Percentiles rank a stretch among this genome's conserved stretches.
Conservation (phyloP, 2,113 vertebrate genomes). For the Thamnophis sirtalis region DNA sequence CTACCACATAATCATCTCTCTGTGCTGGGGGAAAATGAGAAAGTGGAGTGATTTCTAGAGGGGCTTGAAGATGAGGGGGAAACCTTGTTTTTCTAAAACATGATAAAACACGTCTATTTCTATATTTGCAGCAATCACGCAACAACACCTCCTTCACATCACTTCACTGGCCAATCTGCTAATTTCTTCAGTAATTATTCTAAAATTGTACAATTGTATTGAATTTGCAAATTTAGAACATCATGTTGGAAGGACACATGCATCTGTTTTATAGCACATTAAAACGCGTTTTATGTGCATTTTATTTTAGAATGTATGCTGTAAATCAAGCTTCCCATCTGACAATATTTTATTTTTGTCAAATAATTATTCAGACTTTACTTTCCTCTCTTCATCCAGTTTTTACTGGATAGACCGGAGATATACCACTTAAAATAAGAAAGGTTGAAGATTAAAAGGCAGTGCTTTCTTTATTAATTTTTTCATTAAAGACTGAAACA, state of each 20-base stretch:
- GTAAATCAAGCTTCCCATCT: slow-evolving; percentile 9
- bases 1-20: background rate
- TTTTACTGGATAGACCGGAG: background rate
- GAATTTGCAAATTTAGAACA: slow-evolving; percentile 13
- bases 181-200: slow-evolving; percentile 29
- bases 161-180: slow-evolving; percentile 12
- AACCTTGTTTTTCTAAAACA: slow-evolving; percentile 9
- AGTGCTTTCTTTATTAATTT: background rate
- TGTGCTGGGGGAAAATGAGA: background rate
- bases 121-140: slow-evolving; percentile 12
- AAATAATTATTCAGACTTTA: background rate
- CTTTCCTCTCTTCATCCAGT: background rate
- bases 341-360: background rate
- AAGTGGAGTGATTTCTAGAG: background rate
- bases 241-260: slow-evolving; percentile 7
- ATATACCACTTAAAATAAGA: background rate
- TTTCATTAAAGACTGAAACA: background rate
- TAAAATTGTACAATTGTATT: slow-evolving; percentile 17
- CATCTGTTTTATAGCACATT: slow-evolving; percentile 12
- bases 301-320: background rate
- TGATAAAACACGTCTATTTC: slow-evolving; percentile 18
- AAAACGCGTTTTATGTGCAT: slow-evolving; percentile 4
- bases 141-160: slow-evolving; percentile 31
- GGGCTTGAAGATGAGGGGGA: background rate
- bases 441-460: background rate